Conservation (phyloP, 2,797 vertebrate genomes). For the Pseudomugil tenellus region DNA sequence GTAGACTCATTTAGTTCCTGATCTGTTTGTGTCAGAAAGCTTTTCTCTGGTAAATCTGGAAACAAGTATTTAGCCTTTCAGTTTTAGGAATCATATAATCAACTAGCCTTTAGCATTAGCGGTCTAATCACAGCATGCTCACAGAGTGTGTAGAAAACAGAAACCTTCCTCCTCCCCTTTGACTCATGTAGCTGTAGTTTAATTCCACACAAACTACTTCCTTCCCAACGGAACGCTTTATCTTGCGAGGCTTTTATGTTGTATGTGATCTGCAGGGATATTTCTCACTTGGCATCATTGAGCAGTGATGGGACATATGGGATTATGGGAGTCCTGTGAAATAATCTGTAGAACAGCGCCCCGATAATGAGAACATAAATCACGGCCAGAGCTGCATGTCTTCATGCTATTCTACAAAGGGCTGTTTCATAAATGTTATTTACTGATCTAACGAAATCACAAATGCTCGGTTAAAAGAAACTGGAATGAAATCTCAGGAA, state of each 20-base stretch:
- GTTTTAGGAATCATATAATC: neutral
- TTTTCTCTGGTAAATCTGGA: neutral
- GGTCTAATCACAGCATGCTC: neutral
- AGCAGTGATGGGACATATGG: conserved; percentile 52
- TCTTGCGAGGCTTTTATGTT: conserved; percentile 55
- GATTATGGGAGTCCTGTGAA: conserved; percentile 74
- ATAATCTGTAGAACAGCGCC: conserved; percentile 72
- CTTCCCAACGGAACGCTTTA: conserved; percentile 36
- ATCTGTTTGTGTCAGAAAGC: too few relatives aligned
- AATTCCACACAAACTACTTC: conserved; percentile 29
- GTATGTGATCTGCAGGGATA: conserved; percentile 56
- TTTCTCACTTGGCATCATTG: conserved; percentile 68
- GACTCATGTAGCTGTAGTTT: conserved; percentile 16
- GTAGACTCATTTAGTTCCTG: neutral
- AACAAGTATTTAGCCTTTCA: neutral
- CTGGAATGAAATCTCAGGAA: conserved; percentile 19
- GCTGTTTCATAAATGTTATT: conserved; percentile 52
- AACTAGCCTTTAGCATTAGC: neutral
- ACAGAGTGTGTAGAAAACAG: neutral
- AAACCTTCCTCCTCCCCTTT: neutral
- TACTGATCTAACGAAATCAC: conserved; percentile 49
- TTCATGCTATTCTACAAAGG: conserved; percentile 47
- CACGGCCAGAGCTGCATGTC: conserved; percentile 58
- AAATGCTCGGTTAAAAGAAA: conserved; percentile 41
- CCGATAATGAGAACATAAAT: conserved; percentile 82